phyloP scores from a whole-genome alignment of 2,113 vertebrate genomes.

The Oncorhynchus kisutch region DNA sequence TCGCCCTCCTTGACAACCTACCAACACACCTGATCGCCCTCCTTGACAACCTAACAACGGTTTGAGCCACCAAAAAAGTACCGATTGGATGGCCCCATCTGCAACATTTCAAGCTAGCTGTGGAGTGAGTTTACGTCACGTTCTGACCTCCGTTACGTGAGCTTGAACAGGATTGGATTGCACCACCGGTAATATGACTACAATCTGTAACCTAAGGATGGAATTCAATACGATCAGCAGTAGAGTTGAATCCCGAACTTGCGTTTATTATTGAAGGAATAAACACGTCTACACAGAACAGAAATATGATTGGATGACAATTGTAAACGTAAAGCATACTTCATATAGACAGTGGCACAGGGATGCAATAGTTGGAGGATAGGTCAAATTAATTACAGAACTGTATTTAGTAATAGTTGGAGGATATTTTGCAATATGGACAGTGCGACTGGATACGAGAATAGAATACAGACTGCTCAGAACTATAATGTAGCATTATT shows the following conservation, averaged over 20 bases:
- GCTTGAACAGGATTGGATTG: too few species aligned
- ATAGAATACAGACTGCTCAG: not conserved
- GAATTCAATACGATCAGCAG: too few species aligned
- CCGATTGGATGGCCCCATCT: too few species aligned
- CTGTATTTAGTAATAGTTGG: not conserved
- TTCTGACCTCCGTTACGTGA: too few species aligned
- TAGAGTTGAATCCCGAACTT: not conserved
- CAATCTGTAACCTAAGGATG: too few species aligned
- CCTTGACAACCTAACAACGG: too few species aligned
- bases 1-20: too few species aligned
- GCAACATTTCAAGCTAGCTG: too few species aligned
- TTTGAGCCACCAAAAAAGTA: too few species aligned
- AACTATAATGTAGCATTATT: conserved; percentile 19
- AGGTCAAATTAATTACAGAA: conserved; percentile 1
- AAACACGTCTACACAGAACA: not conserved
- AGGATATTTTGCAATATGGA: conserved; percentile 9
- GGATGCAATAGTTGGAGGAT: not conserved
- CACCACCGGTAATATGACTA: too few species aligned
- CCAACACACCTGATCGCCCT: too few species aligned
- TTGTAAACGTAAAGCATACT: not conserved
- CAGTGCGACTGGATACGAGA: conserved; percentile 15
- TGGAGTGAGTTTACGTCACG: too few species aligned
- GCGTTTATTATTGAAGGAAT: not conserved
- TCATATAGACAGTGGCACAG: conserved; percentile 60
- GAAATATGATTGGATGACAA: not conserved